Evolutionary conservation across 2,113 vertebrate genomes (phyloP).

Genomic region (Oostethus manadensis): DNA sequence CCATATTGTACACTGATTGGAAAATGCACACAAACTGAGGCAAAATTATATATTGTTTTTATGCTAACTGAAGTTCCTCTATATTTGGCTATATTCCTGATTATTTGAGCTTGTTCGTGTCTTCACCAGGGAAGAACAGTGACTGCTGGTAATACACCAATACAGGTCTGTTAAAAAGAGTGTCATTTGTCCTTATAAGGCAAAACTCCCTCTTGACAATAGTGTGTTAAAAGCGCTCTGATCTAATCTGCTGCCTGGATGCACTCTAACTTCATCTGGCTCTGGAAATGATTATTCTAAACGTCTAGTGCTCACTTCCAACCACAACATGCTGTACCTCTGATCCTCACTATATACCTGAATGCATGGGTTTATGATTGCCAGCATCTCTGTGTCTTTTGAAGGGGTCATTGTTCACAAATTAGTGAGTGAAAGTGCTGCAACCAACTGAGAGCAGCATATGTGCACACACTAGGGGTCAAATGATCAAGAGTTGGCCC

Average conservation of each 20-base stretch:
- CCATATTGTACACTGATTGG: no score
- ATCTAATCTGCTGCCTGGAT: constrained; percentile 52
- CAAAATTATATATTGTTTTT: no score
- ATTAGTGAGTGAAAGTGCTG: constrained; percentile 3
- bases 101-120: constrained; percentile 29
- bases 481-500: constrained; percentile 33
- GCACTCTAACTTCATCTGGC: constrained; percentile 41
- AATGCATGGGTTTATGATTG: background rate
- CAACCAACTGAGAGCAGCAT: background rate
- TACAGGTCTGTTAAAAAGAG: constrained; percentile 34
- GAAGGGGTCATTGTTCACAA: background rate
- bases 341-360: constrained; percentile 8
- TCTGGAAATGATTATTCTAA: constrained; percentile 59
- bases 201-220: constrained; percentile 46
- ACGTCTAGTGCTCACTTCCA: constrained; percentile 24
- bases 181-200: constrained; percentile 61
- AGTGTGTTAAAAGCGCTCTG: constrained; percentile 45
- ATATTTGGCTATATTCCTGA: constrained; percentile 21
- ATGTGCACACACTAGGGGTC: constrained; percentile 22
- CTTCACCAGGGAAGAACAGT: constrained; percentile 17
- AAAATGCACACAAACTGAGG: no score
- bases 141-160: constrained; percentile 35
- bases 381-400: background rate
- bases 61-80: no score
- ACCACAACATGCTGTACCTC: constrained; percentile 15